Percentiles rank a stretch among this genome's conserved stretches.
phyloP scores from a whole-genome alignment of 1,140 invertebrate genomes.

The Drosophila sp. region DNA sequence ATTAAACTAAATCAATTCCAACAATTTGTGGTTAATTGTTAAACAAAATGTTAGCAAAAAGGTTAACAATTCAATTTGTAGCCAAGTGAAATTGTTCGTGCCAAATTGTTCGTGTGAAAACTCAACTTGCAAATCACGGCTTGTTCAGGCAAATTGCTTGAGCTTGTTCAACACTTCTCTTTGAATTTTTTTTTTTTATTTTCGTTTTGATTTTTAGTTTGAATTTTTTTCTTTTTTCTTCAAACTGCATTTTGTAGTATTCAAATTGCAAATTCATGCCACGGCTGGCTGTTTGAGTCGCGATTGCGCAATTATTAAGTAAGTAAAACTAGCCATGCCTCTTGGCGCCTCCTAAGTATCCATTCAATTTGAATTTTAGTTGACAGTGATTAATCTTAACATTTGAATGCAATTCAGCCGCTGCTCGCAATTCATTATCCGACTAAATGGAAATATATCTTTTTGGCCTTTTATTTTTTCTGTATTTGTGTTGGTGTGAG shows the following conservation, averaged over 20 bases:
- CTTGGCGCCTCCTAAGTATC: constrained; percentile 64
- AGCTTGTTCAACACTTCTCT: constrained; percentile 61
- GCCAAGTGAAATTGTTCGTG: constrained; percentile 57
- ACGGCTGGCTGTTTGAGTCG: constrained; percentile 53
- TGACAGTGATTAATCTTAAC: constrained; percentile 77
- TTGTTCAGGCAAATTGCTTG: constrained; percentile 49
- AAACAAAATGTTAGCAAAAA: constrained; percentile 20
- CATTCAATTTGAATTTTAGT: constrained; percentile 63
- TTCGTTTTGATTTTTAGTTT: constrained; percentile 35
- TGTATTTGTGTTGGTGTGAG: not conserved
- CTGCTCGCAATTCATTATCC: constrained; percentile 53
- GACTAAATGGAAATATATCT: constrained; percentile 5
- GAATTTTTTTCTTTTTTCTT: constrained; percentile 31
- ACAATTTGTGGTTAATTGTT: not conserved
- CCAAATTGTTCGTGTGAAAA: constrained; percentile 33
- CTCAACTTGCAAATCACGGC: constrained; percentile 50
- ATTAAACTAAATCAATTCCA: constrained; percentile 11
- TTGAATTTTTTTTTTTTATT: constrained; percentile 42
- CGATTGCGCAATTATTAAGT: constrained; percentile 59
- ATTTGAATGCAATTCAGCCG: constrained; percentile 64
- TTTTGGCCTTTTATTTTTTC: not conserved
- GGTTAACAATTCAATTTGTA: constrained; percentile 45
- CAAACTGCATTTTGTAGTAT: constrained; percentile 41
- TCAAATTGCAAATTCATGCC: constrained; percentile 68
- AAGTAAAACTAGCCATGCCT: constrained; percentile 61